Base-by-base conservation (phyloP, 2,888 invertebrate species). In the Lithophane leautieri region DNA sequence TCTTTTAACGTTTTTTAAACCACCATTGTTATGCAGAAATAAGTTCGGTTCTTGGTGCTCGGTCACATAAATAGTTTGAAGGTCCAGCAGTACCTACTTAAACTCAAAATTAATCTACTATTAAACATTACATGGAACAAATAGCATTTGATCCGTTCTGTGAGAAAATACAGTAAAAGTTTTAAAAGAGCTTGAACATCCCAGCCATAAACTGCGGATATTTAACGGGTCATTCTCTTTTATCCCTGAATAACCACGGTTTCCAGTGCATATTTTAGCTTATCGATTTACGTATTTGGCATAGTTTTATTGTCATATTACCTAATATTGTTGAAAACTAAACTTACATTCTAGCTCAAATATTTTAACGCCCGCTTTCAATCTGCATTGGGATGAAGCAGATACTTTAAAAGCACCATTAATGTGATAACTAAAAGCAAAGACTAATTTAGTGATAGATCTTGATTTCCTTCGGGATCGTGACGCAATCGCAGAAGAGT, bases 381-480 rank as follows among this genome's bases (percentile, higher is more conserved):
- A 54, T 73, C n/a, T 40, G 14, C 28, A n/a, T 28, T 42, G 11
- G 6, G n/a, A 54, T 56, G 9, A 61, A 73, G 22, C n/a, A 66
- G 25, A 42, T 60, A 22, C 16, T 67, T 78, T 58, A 52, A 70
- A 70, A 73, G 14, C 28, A 66, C 28, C 44, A 62, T 69, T 62
- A n/a, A 76, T 84, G 72, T 73, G 16, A 56, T 68, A 76, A 79
- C 58, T 76, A 73, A 82, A 75, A 78, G 34, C 52, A 60, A 73
- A 61, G 63, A 71, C 66, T 70, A 80, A 82, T 81, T 79, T 84
- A 63, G 71, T 84, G 67, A 82, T 78, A 81, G 69, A 81, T 67
- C 63, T 86, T 82, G 7, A 89, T 89, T 88, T 88, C 87, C 86
- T 86, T 63, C 16, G 82, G 84, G 84, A 85, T 82, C 75, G 76